phyloP scores from a whole-genome alignment of 2,888 invertebrate genomes.

The Cordilura impudica region DNA sequence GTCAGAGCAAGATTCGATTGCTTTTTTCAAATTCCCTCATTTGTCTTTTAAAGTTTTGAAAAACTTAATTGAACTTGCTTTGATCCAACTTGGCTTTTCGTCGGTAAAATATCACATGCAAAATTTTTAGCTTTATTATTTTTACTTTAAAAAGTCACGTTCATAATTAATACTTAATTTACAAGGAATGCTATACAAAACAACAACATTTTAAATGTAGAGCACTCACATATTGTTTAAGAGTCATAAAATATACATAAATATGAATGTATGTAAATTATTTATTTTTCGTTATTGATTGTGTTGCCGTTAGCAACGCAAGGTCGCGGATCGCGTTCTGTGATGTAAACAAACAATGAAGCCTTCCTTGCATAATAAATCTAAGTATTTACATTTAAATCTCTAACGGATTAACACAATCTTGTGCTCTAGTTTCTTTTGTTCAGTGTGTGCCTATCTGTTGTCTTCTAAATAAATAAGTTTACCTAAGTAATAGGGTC shows the following conservation, averaged over 20 bases:
- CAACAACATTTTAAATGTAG: background rate
- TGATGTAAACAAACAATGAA: conserved; percentile 13
- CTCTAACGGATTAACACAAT: conserved; percentile 20
- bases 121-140: no score
- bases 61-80: no score
- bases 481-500: background rate
- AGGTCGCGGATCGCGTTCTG: conserved; percentile 21
- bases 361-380: conserved; percentile 35
- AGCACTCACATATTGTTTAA: background rate
- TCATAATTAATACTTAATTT: no score
- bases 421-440: conserved; percentile 56
- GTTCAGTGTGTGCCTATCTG: conserved; percentile 7
- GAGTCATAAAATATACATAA: background rate
- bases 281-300: conserved; percentile 6
- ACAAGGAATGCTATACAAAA: no score
- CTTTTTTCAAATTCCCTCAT: no score
- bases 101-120: no score
- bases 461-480: background rate
- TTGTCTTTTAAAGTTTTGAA: no score
- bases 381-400: conserved; percentile 42
- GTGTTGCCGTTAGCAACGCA: background rate
- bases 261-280: no score
- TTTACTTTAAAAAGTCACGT: no score
- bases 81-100: no score
- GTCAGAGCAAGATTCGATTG: no score